Percentiles rank a stretch among this genome's conserved stretches.
These are phyloP conservation scores for Holacanthus passer DNA, from an alignment of 2,113 vertebrate species.

Conservation along the genomic window DNA sequence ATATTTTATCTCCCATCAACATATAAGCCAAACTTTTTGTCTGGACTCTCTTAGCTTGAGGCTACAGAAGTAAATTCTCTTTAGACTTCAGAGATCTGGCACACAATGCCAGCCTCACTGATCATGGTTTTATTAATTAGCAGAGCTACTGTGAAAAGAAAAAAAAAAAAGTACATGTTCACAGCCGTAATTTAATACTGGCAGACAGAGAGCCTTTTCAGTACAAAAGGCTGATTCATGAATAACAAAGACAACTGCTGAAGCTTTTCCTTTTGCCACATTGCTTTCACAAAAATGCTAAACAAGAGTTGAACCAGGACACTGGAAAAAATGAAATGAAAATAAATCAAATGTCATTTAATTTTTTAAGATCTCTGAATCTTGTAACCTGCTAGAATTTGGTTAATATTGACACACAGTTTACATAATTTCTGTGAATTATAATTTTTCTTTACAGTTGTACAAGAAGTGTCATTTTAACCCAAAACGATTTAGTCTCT, in stretches of 20 bases:
- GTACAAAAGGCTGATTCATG: conserved; percentile 43
- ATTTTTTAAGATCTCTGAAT: conserved; percentile 42
- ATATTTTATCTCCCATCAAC: conserved; percentile 1
- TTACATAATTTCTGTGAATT: conserved; percentile 23
- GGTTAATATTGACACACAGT: conserved; percentile 14
- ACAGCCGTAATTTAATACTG: conserved; percentile 46
- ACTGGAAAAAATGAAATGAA: not conserved
- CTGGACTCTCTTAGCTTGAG: not conserved
- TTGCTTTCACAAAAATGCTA: conserved; percentile 27
- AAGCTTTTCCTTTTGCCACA: conserved; percentile 41
- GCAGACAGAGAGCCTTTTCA: not conserved
- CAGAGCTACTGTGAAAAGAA: conserved; percentile 6
- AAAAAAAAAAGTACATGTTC: conserved; percentile 1
- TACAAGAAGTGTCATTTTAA: conserved; percentile 18
- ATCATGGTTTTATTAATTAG: conserved; percentile 35
- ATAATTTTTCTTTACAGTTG: conserved; percentile 52
- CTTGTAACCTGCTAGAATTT: conserved; percentile 34
- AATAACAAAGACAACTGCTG: conserved; percentile 31
- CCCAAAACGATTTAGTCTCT: conserved; percentile 11
- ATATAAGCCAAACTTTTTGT: not conserved
- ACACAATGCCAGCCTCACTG: not conserved
- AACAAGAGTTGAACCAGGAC: not conserved
- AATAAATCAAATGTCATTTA: conserved; percentile 14
- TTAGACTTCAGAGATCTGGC: conserved; percentile 9
- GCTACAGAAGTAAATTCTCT: not conserved